These are phyloP conservation scores for Pampusana beccarii DNA, from an alignment of 2,113 vertebrate genomes.

Conservation along the genomic window DNA sequence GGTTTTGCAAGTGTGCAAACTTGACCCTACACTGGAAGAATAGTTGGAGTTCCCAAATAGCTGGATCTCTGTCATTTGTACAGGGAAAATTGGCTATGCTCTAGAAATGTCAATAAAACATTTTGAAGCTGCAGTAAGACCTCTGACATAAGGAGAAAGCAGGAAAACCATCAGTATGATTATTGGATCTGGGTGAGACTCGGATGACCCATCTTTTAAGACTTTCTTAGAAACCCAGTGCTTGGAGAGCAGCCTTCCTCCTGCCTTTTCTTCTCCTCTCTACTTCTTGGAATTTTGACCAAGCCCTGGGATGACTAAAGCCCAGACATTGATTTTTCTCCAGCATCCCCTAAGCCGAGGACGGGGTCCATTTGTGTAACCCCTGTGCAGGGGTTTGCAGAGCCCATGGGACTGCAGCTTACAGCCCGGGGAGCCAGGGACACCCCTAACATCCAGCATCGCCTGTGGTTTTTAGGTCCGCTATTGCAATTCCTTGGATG, in stretches of 20 bases:
- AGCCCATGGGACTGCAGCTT: fast-evolving
- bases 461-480: conserved; percentile 80
- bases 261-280: not conserved
- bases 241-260: not conserved
- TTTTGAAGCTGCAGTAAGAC: not conserved
- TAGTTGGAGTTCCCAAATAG: not conserved
- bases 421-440: fast-evolving
- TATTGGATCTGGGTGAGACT: not conserved
- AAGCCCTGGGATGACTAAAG: not conserved
- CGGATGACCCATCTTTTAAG: not conserved
- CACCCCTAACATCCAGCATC: not conserved
- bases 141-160: not conserved
- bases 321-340: not conserved
- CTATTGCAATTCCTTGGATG: conserved; percentile 94
- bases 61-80: not conserved
- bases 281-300: not conserved
- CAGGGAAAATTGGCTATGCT: not conserved
- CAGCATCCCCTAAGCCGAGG: not conserved
- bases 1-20: not conserved
- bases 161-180: not conserved
- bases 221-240: not conserved
- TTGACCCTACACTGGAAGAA: not conserved
- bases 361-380: not conserved
- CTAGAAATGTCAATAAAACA: not conserved
- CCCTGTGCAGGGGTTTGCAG: not conserved